Evolutionary conservation across 1,140 invertebrate species (phyloP).

Genomic region (Cydia amplana): DNA sequence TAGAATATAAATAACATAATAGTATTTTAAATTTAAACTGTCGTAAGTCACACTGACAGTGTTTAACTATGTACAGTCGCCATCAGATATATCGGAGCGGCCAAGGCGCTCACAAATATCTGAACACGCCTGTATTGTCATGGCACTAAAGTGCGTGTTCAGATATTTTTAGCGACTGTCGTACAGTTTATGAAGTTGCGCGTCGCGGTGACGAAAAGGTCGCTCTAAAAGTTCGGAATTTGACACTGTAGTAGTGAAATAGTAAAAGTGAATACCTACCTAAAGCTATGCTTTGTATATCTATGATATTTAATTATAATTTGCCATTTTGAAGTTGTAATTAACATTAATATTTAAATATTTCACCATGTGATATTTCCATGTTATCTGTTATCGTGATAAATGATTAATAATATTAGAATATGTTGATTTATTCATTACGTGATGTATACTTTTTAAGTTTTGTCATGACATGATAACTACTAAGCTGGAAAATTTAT

Average conservation of each 20-base stretch:
- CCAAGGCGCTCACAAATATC: too few species aligned
- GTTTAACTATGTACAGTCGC: neutral
- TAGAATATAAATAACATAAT: slow-evolving; percentile 10
- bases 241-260: neutral
- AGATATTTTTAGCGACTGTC: too few species aligned
- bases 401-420: slow-evolving; percentile 65
- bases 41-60: neutral
- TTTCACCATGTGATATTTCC: slow-evolving; percentile 76
- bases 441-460: slow-evolving; percentile 49
- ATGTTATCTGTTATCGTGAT: slow-evolving; percentile 77
- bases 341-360: slow-evolving; percentile 65
- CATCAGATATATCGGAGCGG: too few species aligned
- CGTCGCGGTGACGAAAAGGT: neutral
- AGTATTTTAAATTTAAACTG: slow-evolving; percentile 15
- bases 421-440: slow-evolving; percentile 63
- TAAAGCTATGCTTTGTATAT: slow-evolving; percentile 30
- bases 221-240: neutral
- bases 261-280: neutral
- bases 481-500: slow-evolving; percentile 50
- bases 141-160: too few species aligned
- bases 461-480: slow-evolving; percentile 67
- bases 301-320: slow-evolving; percentile 46
- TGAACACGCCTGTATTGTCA: too few species aligned
- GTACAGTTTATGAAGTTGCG: neutral
- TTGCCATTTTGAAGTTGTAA: slow-evolving; percentile 58